Base-by-base conservation (phyloP, 1,140 invertebrate species). In the Cylas formicarius region DNA sequence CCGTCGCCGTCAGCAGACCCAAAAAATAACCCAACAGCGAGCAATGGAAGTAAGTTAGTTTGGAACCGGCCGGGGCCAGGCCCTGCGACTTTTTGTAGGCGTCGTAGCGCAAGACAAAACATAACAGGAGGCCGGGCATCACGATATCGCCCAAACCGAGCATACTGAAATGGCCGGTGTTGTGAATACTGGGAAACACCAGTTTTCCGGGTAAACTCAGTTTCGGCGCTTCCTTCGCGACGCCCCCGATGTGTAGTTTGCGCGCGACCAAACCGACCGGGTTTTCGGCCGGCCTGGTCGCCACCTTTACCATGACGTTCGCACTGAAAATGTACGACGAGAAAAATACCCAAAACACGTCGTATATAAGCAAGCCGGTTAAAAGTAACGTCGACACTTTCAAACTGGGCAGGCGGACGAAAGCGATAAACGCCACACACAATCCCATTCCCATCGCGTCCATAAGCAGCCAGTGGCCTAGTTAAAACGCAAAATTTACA, bases 261-360 rank as follows among this genome's bases (percentile, higher is more conserved):
- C 91, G 77, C 31, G 92, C 90, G 39, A 96, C 86, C 48, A 95
- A 72, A 50, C 90, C 90, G 54, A 96, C 90, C 10, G 93, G 93
- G 73, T 97, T 97, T 60, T 97, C 92, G 22, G 93, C 93, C 31
- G 91, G 88, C 63, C 91, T 70, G 21, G 85, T 90, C 24, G 86
- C 86, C 35, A 89, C 87, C 73, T 95, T 95, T 41, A 97, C 92
- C 94, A 97, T 97, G 39, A 97, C 91, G 65, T 97, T 97, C 60
- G 93, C 90, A 71, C 90, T 97, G 73, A 97, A 97, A 62, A 97
- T 93, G 63, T 96, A 97, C 0, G 91, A 94, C 4, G 92, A 96
- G 73, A 97, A 97, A 70, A 97, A 97, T 16, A 97, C 93, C 93
- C 93, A 97, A 71, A 97, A 96, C 20, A 97, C 92, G 70, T 97